Conservation (phyloP, 2,113 vertebrate genomes). For the Synchiropus splendidus region DNA sequence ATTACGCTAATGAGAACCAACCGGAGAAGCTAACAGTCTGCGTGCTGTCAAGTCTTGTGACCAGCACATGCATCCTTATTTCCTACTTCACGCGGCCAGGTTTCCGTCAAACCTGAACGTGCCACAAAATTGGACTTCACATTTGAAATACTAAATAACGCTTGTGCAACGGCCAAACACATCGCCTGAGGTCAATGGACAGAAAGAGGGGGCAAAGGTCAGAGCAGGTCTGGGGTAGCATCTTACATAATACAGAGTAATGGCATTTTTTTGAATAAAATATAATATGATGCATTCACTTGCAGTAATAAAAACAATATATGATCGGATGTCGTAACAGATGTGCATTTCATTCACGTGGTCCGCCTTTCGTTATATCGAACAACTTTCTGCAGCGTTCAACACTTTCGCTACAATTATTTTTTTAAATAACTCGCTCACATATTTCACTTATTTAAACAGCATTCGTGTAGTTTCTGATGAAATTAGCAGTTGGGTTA, state of each 20-base stretch:
- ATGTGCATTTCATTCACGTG: conserved; percentile 20
- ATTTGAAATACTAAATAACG: too few species aligned
- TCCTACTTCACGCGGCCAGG: too few species aligned
- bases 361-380: neutral
- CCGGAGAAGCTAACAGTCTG: conserved; percentile 27
- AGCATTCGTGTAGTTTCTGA: neutral
- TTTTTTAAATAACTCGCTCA: too few species aligned
- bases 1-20: conserved; percentile 30
- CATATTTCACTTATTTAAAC: too few species aligned
- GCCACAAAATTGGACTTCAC: too few species aligned
- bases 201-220: conserved; percentile 30
- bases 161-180: neutral
- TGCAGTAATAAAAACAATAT: neutral
- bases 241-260: conserved; percentile 31
- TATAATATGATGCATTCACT: neutral
- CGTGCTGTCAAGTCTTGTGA: conserved; percentile 48
- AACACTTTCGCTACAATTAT: too few species aligned
- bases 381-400: neutral
- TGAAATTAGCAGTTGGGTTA: conserved; percentile 20
- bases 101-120: too few species aligned
- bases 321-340: neutral
- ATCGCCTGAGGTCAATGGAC: conserved; percentile 13
- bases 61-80: conserved; percentile 26
- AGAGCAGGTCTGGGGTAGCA: conserved; percentile 1
- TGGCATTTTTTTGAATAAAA: neutral